phyloP scores from a whole-genome alignment of 2,113 vertebrate species.

The Plestiodon gilberti region DNA sequence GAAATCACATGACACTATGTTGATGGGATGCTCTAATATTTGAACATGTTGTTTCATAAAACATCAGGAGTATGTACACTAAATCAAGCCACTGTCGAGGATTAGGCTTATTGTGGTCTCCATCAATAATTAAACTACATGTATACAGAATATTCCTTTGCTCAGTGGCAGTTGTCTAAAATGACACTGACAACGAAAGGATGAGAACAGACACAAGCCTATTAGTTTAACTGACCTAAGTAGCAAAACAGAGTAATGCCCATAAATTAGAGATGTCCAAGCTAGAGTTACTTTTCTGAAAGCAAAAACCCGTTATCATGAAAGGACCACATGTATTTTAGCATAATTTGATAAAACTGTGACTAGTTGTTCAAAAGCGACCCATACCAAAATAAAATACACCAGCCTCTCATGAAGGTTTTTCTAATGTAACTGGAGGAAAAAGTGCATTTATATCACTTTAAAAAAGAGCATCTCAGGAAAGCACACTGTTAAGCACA shows the following conservation, averaged over 20 bases:
- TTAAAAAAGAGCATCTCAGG: constrained; percentile 17
- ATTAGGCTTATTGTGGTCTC: background rate
- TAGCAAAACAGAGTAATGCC: constrained; percentile 42
- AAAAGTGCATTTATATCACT: background rate
- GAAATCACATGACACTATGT: background rate
- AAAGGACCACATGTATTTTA: constrained; percentile 45
- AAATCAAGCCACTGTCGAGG: background rate
- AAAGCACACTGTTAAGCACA: background rate
- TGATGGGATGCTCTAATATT: background rate
- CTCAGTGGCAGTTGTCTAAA: constrained; percentile 14
- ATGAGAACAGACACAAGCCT: background rate
- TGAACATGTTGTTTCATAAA: background rate
- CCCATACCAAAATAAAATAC: constrained; percentile 48
- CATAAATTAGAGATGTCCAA: constrained; percentile 33
- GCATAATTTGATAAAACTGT: constrained; percentile 51
- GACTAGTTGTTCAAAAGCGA: constrained; percentile 32
- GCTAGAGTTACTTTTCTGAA: background rate
- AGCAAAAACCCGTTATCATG: constrained; percentile 34
- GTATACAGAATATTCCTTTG: constrained; percentile 26
- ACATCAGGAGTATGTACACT: background rate
- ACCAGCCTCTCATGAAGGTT: constrained; percentile 1
- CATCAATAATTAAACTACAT: constrained; percentile 10
- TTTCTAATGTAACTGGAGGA: constrained; percentile 26
- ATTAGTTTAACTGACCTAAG: constrained; percentile 23
- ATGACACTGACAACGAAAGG: background rate